Evolutionary conservation across 2,888 invertebrate species (phyloP), one percentile per base, ranked within the genome.

Genomic region (Lathronympha strigana): DNA sequence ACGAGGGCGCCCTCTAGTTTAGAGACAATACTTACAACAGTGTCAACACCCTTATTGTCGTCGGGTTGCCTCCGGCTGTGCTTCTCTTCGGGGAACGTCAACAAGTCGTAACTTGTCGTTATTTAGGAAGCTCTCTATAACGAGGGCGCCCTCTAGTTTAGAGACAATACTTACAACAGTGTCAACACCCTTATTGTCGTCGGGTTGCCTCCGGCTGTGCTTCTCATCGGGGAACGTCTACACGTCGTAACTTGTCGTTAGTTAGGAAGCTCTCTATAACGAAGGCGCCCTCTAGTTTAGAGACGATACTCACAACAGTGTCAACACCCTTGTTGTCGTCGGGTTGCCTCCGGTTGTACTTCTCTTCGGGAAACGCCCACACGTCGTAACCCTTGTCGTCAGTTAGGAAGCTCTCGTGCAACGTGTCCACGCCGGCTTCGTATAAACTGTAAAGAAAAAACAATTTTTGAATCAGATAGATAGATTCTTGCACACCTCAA

Each of bases 331-430:
- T 80, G 61, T 83, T 89, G 4, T 73, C 76, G 13, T 83, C 81
- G 0, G 83, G 69, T 63, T 87, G 87, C 68, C 76, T 76, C 68
- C 83, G 86, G 58, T 77, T 82, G 25, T 82, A 81, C 4, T 68
- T 79, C 33, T 86, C 81, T 2, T 84, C 87, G 17, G 86, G 84
- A 47, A 88, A 86, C 71, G 88, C 86, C 90, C 89, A 91, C 50
- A 86, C 83, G 67, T 92, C 91, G 54, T 76, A 86, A 0, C 86
- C 88, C 25, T 79, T 79, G 72, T 89, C 89, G 9, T 72, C 73
- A 0, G 85, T 86, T 4, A 92, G 75, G 70, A 89, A 87, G 62
- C 78, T 82, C 63, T 90, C 90, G 64, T 84, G 76, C 38, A 90
- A 72, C 6, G 77, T 72, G 47, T 90, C 89, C 4, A 76, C 77